These are phyloP conservation scores for Ophiothrix spiculata DNA, from an alignment of 35 echinoderm and acorn worm genomes.

Conservation along the genomic window DNA sequence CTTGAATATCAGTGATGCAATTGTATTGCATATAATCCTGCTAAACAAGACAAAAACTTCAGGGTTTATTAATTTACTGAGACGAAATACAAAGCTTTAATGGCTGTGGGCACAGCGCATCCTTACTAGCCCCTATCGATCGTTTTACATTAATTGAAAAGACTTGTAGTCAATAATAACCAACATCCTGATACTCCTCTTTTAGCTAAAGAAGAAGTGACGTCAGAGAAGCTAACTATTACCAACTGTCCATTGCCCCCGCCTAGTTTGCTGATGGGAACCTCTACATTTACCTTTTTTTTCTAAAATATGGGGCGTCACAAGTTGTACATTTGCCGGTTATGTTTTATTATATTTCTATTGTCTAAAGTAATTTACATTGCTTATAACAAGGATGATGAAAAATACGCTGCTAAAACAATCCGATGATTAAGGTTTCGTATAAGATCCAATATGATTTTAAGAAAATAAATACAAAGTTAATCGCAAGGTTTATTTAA, in stretches of 20 bases:
- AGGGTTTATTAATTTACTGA: slow-evolving; percentile 2
- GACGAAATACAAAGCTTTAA: not conserved
- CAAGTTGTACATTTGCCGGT: too few species aligned
- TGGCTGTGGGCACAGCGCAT: not conserved
- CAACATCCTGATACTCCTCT: not conserved
- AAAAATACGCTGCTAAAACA: too few species aligned
- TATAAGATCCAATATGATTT: too few species aligned
- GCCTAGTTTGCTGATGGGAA: not conserved
- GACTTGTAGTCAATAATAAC: not conserved
- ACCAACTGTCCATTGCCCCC: not conserved
- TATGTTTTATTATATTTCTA: too few species aligned
- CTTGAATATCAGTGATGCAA: not conserved
- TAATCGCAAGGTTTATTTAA: too few species aligned
- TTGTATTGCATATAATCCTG: not conserved
- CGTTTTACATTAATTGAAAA: slow-evolving; percentile 14
- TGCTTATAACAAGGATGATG: too few species aligned
- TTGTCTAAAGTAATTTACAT: too few species aligned
- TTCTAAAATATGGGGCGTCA: too few species aligned
- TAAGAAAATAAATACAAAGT: too few species aligned
- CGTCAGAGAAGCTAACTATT: not conserved
- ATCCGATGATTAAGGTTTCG: too few species aligned
- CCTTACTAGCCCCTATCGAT: not conserved
- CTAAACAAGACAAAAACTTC: slow-evolving; percentile 10
- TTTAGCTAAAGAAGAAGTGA: not conserved
- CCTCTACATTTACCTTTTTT: too few species aligned